Percentiles rank a stretch among this genome's conserved stretches.
phyloP scores from a whole-genome alignment of 1,140 invertebrate species.

The Tetramorium alpestre region DNA sequence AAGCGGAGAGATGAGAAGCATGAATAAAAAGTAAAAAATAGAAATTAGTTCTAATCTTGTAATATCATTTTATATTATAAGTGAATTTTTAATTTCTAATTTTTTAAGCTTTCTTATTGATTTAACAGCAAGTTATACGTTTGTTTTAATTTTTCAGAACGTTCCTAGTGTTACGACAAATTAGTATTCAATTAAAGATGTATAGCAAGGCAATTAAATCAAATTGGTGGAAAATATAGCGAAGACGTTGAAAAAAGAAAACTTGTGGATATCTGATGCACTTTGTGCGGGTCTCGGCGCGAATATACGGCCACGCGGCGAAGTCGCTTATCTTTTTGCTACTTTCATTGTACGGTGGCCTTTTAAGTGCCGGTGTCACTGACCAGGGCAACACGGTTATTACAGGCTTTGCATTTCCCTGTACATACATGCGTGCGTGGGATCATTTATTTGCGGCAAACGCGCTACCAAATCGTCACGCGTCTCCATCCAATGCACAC shows the following conservation, averaged over 20 bases:
- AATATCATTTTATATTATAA: not conserved
- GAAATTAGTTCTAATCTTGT: not conserved
- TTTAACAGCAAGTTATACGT: not conserved
- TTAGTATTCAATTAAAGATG: not conserved
- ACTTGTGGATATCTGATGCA: slow-evolving; percentile 22
- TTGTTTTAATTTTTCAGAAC: not conserved
- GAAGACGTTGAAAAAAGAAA: slow-evolving; percentile 14
- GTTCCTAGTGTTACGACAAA: not conserved
- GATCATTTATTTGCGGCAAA: slow-evolving; percentile 58
- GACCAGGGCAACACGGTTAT: slow-evolving; percentile 67
- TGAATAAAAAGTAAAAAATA: not conserved
- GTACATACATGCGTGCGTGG: not conserved
- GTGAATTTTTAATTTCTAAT: not conserved
- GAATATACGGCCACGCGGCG: not conserved
- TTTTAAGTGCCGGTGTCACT: slow-evolving; percentile 66
- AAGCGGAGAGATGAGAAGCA: not conserved
- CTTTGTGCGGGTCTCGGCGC: slow-evolving; percentile 5
- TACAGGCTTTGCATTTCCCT: slow-evolving; percentile 51
- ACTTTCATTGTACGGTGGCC: slow-evolving; percentile 25
- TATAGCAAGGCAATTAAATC: not conserved
- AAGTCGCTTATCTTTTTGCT: slow-evolving; percentile 52
- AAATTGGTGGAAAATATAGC: not conserved
- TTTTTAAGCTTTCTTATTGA: not conserved
- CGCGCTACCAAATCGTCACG: slow-evolving; percentile 58
- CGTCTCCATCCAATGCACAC: not conserved